Conservation (phyloP, 2,113 vertebrate genomes). For the Datnioides undecimradiatus region DNA sequence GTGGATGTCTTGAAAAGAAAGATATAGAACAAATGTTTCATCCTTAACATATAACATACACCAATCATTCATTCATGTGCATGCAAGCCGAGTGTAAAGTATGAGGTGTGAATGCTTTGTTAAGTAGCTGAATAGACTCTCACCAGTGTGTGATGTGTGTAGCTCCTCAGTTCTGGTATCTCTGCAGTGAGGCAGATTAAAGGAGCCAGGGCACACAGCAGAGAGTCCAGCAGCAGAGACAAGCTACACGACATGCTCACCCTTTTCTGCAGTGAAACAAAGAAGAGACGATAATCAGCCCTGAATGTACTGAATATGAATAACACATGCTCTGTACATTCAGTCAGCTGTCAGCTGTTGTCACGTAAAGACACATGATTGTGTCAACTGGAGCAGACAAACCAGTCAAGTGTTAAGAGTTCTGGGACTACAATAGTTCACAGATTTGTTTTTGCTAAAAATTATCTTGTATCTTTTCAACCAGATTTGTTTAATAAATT, state of each 20-base stretch:
- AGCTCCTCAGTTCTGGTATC: slow-evolving; percentile 92
- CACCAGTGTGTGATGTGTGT: slow-evolving; percentile 92
- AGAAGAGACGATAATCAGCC: background rate
- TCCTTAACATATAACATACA: background rate
- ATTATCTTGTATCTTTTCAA: no score
- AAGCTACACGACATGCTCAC: slow-evolving; percentile 91
- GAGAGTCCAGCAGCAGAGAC: slow-evolving; percentile 94
- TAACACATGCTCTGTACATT: no score
- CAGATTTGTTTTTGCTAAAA: background rate
- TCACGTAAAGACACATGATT: background rate
- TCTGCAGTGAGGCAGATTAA: slow-evolving; percentile 91
- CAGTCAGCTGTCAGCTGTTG: no score
- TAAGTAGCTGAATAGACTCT: slow-evolving; percentile 71
- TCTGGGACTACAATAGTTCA: background rate
- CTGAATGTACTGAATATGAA: background rate
- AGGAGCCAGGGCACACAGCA: slow-evolving; percentile 94
- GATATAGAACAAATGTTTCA: background rate
- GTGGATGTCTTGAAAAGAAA: slow-evolving; percentile 87
- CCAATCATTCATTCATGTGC: background rate
- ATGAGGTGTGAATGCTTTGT: background rate
- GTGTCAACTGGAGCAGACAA: background rate
- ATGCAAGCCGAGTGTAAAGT: background rate
- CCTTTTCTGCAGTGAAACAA: slow-evolving; percentile 86
- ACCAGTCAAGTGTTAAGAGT: background rate
- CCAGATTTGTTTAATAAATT: no score